Base-by-base conservation (phyloP, 2,888 invertebrate species). In the Stegophylla sp. region DNA sequence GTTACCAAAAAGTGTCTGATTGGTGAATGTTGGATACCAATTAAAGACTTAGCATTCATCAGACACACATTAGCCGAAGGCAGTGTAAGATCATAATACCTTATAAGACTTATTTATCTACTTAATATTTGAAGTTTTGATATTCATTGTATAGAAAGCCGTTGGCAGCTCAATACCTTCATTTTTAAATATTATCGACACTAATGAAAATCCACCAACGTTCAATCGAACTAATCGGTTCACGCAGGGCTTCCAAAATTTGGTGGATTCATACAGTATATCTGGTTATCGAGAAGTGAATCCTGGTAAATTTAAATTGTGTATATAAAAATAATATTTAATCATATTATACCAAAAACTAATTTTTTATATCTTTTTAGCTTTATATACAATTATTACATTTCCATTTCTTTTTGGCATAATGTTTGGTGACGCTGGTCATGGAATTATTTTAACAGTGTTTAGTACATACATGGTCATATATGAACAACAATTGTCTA, bases 241-340 rank as follows among this genome's bases (percentile, higher is more conserved):
- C 88, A 98, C 97, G 0, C 89, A 88, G 84, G 96, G 95, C 76
- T 98, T 97, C 89, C 98, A 98, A 88, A 91, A 91, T 86, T 91
- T 98, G 84, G 95, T 98, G 84, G 95, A 97, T 87, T 90, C 97
- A 0, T 98, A 97, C 86, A 98, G 97, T 82, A 91, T 97, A 41
- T 94, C 96, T 76, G 92, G 92, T 48, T 98, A 98, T 87, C 90
- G 95, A 83, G 97, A 98, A 88, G 93, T 93, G 83, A 98, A 96
- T 88, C 96, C 96, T 84, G 92, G 92, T 92, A 87, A 82, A 83
- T 76, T 56, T 20, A 4, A 69, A 56, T 73, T 53, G n/a, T 59
- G 23, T 48, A 28, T 59, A 26, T 41, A 12, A 17, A 7, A n/a
- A 56, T n/a, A 1, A 34, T 45, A 45, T 61, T 63, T 56, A 15